These are phyloP conservation scores for Tringa solitaria DNA, from an alignment of 2,113 vertebrate genomes.

Conservation along the genomic window DNA sequence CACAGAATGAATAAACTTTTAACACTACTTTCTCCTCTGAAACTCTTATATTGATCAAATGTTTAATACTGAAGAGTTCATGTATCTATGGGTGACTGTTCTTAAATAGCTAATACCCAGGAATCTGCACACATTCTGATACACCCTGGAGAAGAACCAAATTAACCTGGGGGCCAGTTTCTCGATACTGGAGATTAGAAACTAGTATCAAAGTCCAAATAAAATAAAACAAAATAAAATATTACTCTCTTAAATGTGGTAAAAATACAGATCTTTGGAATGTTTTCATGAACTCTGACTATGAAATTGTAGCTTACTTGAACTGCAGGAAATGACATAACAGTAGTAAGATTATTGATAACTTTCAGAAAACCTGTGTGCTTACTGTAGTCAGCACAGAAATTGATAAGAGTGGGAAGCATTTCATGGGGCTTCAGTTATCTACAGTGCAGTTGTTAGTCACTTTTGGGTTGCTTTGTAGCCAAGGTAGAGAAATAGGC, in stretches of 20 bases:
- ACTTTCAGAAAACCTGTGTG: not conserved
- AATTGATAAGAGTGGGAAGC: not conserved
- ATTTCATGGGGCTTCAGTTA: not conserved
- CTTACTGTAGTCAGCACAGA: not conserved
- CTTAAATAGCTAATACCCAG: not conserved
- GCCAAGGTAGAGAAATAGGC: not conserved
- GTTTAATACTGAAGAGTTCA: slow-evolving; percentile 60
- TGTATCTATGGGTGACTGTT: slow-evolving; percentile 20
- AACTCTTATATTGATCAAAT: slow-evolving; percentile 77
- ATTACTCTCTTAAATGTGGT: not conserved
- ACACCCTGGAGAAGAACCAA: not conserved
- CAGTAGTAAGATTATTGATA: not conserved
- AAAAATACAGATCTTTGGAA: not conserved
- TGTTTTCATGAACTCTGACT: not conserved
- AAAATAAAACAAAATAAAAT: not conserved
- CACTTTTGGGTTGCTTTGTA: not conserved
- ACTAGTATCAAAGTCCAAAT: not conserved
- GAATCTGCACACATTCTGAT: not conserved
- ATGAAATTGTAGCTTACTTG: not conserved
- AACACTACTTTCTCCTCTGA: slow-evolving; percentile 76
- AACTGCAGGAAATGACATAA: not conserved
- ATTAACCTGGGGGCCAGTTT: not conserved
- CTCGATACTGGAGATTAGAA: not conserved
- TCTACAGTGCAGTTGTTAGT: not conserved
- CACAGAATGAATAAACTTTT: slow-evolving; percentile 85